Evolutionary conservation across 1,140 invertebrate species (phyloP), one percentile per base, ranked within the genome.

Genomic region (Drosophila subpulchrella): DNA sequence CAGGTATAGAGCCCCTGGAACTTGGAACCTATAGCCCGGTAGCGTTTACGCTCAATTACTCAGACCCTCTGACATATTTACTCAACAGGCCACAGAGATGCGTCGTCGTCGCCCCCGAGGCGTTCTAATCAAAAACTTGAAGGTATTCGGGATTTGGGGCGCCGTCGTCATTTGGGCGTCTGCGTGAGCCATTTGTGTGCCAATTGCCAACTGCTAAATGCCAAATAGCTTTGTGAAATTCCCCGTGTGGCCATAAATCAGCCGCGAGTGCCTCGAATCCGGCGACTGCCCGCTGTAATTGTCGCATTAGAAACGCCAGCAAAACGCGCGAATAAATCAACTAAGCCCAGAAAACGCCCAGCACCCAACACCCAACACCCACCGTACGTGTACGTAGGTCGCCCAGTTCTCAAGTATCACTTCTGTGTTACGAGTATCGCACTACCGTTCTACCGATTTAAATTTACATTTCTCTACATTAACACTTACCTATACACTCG

Each of bases 291-390:
- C 62, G 67, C 60, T 67, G 75, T 86, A 86, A 86, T 86, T 86
- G 83, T 88, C 83, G 83, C 83, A 88, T 86, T 86, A 86, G 83
- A 86, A 88, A 86, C 83, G 83, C 75, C 83, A 86, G 63, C 71
- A 79, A 89, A 86, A 83, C 50, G 71, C 53, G 75, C 79, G 75
- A 79, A 86, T 86, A 86, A 86, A 86, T 86, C 83, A 86, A 75
- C 60, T 75, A 86, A 86, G 62, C 75, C 79, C 61, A 63, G 55
- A 12, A 38, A 71, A 57, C 27, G 46, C 41, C 63, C 46, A 36
- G 46, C 55, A 59, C 17, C 41, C 34, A 62, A 53, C 46, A 17
- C 53, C 53, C 67, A 70, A 53, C 46, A 17, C 53, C 53, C 67
- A 70, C 36, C 12, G 67, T 71, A 60, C 65, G 51, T 77, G 48